Conservation (phyloP, 2,888 invertebrate genomes). For the Rugalucina vietnamica region DNA sequence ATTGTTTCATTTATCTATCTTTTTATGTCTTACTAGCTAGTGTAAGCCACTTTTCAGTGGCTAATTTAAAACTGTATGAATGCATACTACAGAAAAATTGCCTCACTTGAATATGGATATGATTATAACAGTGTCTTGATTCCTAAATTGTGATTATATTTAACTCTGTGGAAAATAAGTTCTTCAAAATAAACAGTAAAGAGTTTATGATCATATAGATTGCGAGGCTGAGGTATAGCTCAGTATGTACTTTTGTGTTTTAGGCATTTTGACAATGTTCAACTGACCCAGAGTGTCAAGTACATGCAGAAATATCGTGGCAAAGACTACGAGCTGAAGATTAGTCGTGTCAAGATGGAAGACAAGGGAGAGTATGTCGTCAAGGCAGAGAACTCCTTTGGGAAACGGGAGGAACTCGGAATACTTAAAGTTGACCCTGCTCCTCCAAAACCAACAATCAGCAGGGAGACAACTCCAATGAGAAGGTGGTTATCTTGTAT, state of each 20-base stretch:
- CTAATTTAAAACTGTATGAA: too few species aligned
- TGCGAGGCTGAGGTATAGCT: too few species aligned
- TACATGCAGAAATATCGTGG: constrained; percentile 99
- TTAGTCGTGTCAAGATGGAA: constrained; percentile 96
- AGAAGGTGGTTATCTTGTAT: constrained; percentile 51
- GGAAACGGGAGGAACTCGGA: constrained; percentile 80
- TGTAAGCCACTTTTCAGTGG: too few species aligned
- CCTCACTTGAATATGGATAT: too few species aligned
- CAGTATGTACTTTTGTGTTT: not conserved
- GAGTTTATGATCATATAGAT: too few species aligned
- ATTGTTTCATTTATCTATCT: too few species aligned
- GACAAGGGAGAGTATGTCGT: constrained; percentile 99
- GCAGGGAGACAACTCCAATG: constrained; percentile 64
- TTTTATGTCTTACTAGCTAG: too few species aligned
- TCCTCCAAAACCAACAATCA: constrained; percentile 52
- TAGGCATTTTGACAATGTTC: constrained; percentile 78
- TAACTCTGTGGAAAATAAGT: too few species aligned
- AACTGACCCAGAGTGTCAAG: constrained; percentile 97
- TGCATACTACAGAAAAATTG: too few species aligned
- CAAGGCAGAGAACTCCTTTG: constrained; percentile 84
- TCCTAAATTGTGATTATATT: too few species aligned
- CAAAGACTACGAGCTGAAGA: constrained; percentile 98
- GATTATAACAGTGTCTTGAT: too few species aligned
- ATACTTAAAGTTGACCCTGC: constrained; percentile 81
- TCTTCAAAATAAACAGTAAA: too few species aligned